phyloP scores from a whole-genome alignment of 2,113 vertebrate genomes.

The Spheniscus mendiculus region DNA sequence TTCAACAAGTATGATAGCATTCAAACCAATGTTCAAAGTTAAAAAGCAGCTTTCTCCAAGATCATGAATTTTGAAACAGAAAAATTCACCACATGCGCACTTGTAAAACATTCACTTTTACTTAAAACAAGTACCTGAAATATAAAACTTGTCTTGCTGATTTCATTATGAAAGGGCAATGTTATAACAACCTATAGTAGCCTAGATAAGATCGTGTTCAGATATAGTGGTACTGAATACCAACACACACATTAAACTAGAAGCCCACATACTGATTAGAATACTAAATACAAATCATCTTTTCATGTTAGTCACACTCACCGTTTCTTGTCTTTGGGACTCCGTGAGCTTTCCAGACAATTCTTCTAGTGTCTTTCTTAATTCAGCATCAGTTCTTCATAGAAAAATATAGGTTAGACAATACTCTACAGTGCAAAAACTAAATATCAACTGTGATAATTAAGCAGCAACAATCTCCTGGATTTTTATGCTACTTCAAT shows the following conservation, averaged over 20 bases:
- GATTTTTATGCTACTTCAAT: background rate
- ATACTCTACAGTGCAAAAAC: background rate
- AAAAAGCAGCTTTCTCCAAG: background rate
- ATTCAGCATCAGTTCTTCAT: slow-evolving; percentile 86
- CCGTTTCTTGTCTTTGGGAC: slow-evolving; percentile 81
- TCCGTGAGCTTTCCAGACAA: slow-evolving; percentile 79
- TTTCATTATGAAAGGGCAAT: background rate
- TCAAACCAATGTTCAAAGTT: background rate
- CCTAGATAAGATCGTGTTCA: background rate
- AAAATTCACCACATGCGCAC: background rate
- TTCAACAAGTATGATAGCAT: background rate
- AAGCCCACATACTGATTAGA: background rate
- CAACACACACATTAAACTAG: background rate
- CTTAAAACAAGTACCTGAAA: background rate
- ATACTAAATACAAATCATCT: background rate
- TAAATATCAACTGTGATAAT: background rate
- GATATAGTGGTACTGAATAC: background rate
- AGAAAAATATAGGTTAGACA: background rate
- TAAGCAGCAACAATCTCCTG: background rate
- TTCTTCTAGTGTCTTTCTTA: slow-evolving; percentile 82
- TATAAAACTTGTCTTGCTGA: background rate
- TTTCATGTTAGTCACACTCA: slow-evolving; percentile 71
- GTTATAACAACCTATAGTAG: background rate
- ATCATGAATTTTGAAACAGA: background rate
- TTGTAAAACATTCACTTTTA: background rate